Base-by-base conservation (phyloP, 2,113 vertebrate genomes). In the Formicarius rufipectus region DNA sequence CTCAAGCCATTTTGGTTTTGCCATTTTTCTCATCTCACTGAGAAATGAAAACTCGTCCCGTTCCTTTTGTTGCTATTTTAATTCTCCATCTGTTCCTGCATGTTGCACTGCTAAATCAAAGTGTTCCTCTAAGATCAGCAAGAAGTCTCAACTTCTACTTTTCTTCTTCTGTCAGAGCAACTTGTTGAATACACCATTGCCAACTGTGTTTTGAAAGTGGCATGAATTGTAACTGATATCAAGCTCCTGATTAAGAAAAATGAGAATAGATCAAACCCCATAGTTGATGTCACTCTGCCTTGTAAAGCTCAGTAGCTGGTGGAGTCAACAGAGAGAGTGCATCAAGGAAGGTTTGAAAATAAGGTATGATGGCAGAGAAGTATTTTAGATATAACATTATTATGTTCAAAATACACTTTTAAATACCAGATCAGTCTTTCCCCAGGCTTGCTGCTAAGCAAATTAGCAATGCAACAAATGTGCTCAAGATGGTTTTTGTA, bases 71-170 rank as follows among this genome's bases (percentile, higher is more conserved):
- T 78, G 16, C 21, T 95, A 2, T 87, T 88, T 20, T 87, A 56
- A 30, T 73, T 77, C 39, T 63, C 77, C 69, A 77, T 88, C 82
- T 91, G 79, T 77, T 92, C 68, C 47, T 80, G 25, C 47, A 37
- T 40, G 56, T 68, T 89, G 84, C 35, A 40, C 62, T 87, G 40
- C n/a, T 94, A 93, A 94, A 91, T 67, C 73, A 92, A 88, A 88
- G 25, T n/a, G n/a, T 50, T 85, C 39, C 67, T 39, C 73, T 44
- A 68, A 92, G 45, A 76, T 37, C 53, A 87, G 59, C 71, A 86
- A 87, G 39, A 62, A 84, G 27, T 33, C 64, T 68, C 82, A 74
- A 18, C 31, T 91, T 86, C 25, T 25, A 53, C 33, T 81, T 90
- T 73, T 64, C 37, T 82, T 82, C 62, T 91, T 73, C 79, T 64